Base-by-base conservation (phyloP, 2,888 invertebrate species). In the Tupiocoris notatus region DNA sequence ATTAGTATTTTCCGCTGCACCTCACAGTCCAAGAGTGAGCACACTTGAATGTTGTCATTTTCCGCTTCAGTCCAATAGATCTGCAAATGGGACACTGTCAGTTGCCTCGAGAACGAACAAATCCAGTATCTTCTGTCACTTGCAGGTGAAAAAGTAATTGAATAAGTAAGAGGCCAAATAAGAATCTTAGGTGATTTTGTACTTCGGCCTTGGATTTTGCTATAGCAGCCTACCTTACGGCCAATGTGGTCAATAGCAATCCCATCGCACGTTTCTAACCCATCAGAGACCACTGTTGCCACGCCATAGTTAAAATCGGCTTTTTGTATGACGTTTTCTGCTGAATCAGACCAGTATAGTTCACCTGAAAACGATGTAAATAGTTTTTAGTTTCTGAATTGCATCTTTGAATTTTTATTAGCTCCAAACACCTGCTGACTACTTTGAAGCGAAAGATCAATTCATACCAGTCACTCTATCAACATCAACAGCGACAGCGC, bases 1-100 rank as follows among this genome's bases (percentile, higher is more conserved):
- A 94, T 88, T 9, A 95, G 86, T 21, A 94, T 88, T 85, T 91
- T 92, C 61, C 94, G 88, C 25, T 63, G 23, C 12, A 39, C 68
- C 82, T 91, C 88, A 3, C 84, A 85, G 0, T 94, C 94, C 82
- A 93, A 87, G n/a, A 94, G 84, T 82, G 92, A 92, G 3, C 92
- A 88, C 1, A 94, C 94, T 86, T 94, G 94, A 66, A 95, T 89
- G 79, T 92, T 92, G 81, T 92, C 92, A 2, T 92, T 86, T 1
- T 91, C 92, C 2, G 91, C 91, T 81, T 95, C 94, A 0, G 94
- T 93, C 94, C 94, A 94, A 82, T 94, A 95, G 24, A 95, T 88
- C 89, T 91, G 80, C 9, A 62, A 66, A 23, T 62, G 12, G 7
- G 17, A n/a, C n/a, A n/a, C n/a, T n/a, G n/a, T n/a, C n/a, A n/a